Percentiles rank a stretch among this genome's conserved stretches.
Evolutionary conservation across 2,797 vertebrate species (phyloP).

Genomic region (Aeoliscus strigatus): DNA sequence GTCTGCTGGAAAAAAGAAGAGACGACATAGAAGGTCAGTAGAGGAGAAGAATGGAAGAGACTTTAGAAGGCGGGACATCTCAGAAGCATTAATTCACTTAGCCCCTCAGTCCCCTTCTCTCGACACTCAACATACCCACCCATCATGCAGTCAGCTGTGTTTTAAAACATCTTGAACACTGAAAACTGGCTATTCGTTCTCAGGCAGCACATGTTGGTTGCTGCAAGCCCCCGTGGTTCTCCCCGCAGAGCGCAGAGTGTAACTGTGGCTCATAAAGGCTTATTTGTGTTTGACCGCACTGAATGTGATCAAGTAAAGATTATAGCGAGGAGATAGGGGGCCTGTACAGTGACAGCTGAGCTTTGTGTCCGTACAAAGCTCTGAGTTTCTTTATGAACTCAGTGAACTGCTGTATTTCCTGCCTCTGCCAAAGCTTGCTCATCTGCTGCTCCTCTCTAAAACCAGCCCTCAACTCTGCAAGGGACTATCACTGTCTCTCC

Average conservation of each 20-base stretch:
- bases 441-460: constrained; percentile 50
- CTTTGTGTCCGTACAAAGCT: constrained; percentile 65
- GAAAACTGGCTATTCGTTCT: too few species aligned
- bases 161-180: too few species aligned
- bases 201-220: too few species aligned
- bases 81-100: too few species aligned
- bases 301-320: constrained; percentile 43
- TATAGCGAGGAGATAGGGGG: constrained; percentile 47
- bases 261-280: constrained; percentile 33
- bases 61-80: too few species aligned
- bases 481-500: constrained; percentile 25
- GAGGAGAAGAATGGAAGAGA: too few species aligned
- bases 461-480: constrained; percentile 20
- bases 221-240: too few species aligned
- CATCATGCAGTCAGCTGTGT: too few species aligned
- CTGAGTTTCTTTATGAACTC: constrained; percentile 64
- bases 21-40: too few species aligned
- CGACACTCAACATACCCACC: too few species aligned
- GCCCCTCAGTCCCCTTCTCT: too few species aligned
- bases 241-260: constrained; percentile 5
- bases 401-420: constrained; percentile 62
- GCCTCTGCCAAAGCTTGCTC: constrained; percentile 52
- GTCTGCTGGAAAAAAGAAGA: too few species aligned
- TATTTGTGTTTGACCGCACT: constrained; percentile 39
- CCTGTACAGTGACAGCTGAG: constrained; percentile 43